Base-by-base conservation (phyloP, 2,113 vertebrate genomes). In the Oceanodroma tethys region DNA sequence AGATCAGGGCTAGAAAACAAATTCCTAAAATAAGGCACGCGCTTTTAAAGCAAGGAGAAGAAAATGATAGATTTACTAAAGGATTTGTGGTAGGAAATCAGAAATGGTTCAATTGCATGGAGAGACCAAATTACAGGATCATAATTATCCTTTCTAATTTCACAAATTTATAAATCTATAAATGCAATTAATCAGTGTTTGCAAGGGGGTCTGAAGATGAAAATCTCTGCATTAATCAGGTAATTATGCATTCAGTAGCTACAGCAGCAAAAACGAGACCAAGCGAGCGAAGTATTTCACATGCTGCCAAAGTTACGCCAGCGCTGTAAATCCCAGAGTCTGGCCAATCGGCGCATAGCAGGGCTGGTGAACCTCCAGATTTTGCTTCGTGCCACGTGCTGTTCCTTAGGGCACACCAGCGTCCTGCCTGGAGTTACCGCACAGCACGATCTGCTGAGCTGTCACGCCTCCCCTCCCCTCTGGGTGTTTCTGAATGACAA, bases 181-280 rank as follows among this genome's bases (percentile, higher is more conserved):
- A 93, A 75, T 82, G 81, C 66, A 95, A 91, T 95, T 89, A 96
- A 36, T 63, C 78, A 65, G 42, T 65, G 60, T 72, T 89, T 93
- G 88, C 67, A 95, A 85, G 38, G 40, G 58, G 42, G 66, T 86
- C 58, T 71, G 70, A 89, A 95, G 91, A 92, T 85, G 30, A 93
- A 81, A 93, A 86, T 56, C 91, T 81, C 52, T 68, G 70, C 88
- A 87, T 75, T 91, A 94, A 96, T 92, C 91, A 93, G 50, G 78
- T 50, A 71, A 26, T 70, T 86, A 59, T 20, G 60, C 23, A 81
- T 72, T 84, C 88, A 92, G n/a, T 6, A 90, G 55, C 68, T 81
- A 60, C 9, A 90, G 52, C 29, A 92, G 85, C 59, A 72, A 87
- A 92, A 95, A 68, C 4, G 22, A 91, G 86, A 88, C 34, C 4